Evolutionary conservation across 2,888 invertebrate genomes (phyloP).

Genomic region (Drosophila pseudotakahashii): DNA sequence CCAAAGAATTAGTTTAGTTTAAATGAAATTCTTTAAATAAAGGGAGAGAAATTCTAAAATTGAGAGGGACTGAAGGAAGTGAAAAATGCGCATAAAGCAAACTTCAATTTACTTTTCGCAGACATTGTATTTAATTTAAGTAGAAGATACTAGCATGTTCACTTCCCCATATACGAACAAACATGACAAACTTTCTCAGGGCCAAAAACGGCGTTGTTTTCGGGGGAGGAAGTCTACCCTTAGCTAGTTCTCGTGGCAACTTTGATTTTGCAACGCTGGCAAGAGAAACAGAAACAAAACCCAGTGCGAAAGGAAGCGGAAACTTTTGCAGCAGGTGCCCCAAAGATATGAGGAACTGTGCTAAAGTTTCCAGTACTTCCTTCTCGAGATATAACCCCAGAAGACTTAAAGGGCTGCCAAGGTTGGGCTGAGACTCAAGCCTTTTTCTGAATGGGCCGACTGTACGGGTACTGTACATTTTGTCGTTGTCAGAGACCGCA

Average conservation of each 20-base stretch:
- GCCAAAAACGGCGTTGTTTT: slow-evolving; percentile 42
- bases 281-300: slow-evolving; percentile 44
- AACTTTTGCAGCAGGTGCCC: slow-evolving; percentile 74
- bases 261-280: slow-evolving; percentile 65
- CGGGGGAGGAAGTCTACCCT: not conserved
- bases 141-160: slow-evolving; percentile 59
- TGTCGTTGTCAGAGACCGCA: slow-evolving; percentile 58
- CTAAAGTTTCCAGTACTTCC: slow-evolving; percentile 57
- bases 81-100: slow-evolving; percentile 70
- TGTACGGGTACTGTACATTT: slow-evolving; percentile 45
- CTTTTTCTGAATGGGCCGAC: not conserved
- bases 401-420: slow-evolving; percentile 56
- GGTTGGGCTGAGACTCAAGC: not conserved
- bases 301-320: slow-evolving; percentile 33
- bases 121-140: slow-evolving; percentile 80
- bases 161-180: slow-evolving; percentile 50
- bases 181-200: slow-evolving; percentile 55
- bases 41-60: slow-evolving; percentile 16
- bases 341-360: slow-evolving; percentile 51
- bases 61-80: slow-evolving; percentile 23
- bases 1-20: no score
- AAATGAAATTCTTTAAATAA: slow-evolving; percentile 58
- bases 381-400: slow-evolving; percentile 43
- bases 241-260: slow-evolving; percentile 49
- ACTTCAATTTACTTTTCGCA: slow-evolving; percentile 76